Conservation (phyloP, 2,113 vertebrate species). For the Chloropsis hardwickii region DNA sequence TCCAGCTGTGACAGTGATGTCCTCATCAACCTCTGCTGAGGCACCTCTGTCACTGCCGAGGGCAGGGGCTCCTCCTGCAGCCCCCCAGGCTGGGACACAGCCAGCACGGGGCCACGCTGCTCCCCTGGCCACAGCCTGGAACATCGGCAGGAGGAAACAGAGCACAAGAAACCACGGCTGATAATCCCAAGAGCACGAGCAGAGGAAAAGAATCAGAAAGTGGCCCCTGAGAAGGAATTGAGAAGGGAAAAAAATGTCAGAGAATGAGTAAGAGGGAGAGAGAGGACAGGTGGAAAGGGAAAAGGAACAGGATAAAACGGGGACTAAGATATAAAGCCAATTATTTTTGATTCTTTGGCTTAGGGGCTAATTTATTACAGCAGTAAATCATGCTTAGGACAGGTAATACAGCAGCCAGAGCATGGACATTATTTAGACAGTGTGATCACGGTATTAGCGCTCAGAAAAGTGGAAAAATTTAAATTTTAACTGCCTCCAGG, state of each 20-base stretch:
- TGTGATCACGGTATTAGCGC: background rate
- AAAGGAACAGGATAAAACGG: background rate
- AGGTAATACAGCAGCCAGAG: background rate
- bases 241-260: background rate
- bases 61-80: background rate
- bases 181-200: background rate
- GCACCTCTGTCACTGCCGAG: background rate
- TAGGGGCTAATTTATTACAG: constrained; percentile 8
- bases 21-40: background rate
- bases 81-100: background rate
- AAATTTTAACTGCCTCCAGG: background rate
- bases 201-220: background rate
- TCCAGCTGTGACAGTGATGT: background rate
- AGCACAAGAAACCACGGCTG: background rate
- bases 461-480: constrained; percentile 6
- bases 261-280: background rate
- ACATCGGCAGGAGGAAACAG: background rate
- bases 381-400: background rate
- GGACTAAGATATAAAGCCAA: background rate
- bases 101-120: background rate
- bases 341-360: constrained; percentile 52
- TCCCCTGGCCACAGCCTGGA: background rate
- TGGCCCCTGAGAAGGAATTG: background rate
- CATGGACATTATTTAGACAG: background rate
- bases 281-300: background rate